Evolutionary conservation across 35 echinoderm and acorn worm genomes (phyloP).

Genomic region (Antedon bifida): DNA sequence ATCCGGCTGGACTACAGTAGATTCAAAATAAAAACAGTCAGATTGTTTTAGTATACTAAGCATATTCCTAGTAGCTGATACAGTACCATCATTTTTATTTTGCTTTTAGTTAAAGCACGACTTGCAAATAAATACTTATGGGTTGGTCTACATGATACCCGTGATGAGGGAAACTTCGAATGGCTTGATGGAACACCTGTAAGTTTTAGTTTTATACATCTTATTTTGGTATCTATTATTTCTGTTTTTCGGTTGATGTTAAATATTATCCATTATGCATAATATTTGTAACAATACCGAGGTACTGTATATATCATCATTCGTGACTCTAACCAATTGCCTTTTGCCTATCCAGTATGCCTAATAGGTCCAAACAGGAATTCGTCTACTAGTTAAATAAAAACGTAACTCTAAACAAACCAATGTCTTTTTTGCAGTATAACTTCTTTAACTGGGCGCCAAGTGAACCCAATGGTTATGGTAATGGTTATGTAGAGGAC

Average conservation of each 20-base stretch:
- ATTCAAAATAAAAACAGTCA: too few relatives aligned
- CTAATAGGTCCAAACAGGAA: too few relatives aligned
- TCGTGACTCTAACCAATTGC: not conserved
- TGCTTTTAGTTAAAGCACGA: too few relatives aligned
- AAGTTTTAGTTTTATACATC: slow-evolving; percentile 4
- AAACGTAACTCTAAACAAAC: too few relatives aligned
- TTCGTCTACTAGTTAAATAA: too few relatives aligned
- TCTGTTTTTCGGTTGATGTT: not conserved
- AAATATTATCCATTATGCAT: not conserved
- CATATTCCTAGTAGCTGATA: too few relatives aligned
- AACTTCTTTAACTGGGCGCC: slow-evolving; percentile 49
- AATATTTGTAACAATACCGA: not conserved
- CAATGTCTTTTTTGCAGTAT: slow-evolving; percentile 34
- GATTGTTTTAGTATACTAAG: too few relatives aligned
- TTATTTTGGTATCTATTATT: not conserved
- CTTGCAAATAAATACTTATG: slow-evolving; percentile 14
- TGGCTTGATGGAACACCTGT: slow-evolving; percentile 54
- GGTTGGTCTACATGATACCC: slow-evolving; percentile 42
- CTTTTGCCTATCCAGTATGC: too few relatives aligned
- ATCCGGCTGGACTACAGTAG: too few relatives aligned
- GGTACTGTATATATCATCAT: not conserved
- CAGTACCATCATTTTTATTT: too few relatives aligned
- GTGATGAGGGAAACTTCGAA: slow-evolving; percentile 27
- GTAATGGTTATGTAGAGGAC: slow-evolving; percentile 41
- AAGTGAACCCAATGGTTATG: slow-evolving; percentile 24